phyloP scores from a whole-genome alignment of 2,113 vertebrate species.

The Campylomormyrus tamandua region DNA sequence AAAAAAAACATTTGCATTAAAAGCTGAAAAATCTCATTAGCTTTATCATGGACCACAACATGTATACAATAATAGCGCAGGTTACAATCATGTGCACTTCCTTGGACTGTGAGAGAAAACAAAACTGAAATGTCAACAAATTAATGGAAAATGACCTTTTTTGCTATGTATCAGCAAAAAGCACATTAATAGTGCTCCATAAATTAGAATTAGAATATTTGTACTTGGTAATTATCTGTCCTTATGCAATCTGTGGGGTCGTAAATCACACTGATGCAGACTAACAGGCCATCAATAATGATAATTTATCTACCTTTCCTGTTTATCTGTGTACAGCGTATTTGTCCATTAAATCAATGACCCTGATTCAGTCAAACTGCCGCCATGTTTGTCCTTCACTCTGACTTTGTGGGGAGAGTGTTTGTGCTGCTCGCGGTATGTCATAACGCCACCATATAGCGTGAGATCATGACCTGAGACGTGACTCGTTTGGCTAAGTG shows the following conservation, averaged over 20 bases:
- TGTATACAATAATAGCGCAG: not conserved
- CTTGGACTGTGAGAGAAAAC: not conserved
- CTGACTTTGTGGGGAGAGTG: not conserved
- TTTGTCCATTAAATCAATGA: not conserved
- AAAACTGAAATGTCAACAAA: not conserved
- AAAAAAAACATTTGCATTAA: not conserved
- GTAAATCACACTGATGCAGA: not conserved
- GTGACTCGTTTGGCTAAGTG: not conserved
- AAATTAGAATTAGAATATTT: constrained; percentile 7
- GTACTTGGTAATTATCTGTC: constrained; percentile 6
- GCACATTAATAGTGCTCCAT: not conserved
- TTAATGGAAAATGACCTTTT: not conserved
- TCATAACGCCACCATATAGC: not conserved
- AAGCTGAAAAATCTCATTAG: not conserved
- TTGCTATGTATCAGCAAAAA: not conserved
- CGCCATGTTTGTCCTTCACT: not conserved
- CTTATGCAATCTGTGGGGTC: not conserved
- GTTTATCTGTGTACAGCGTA: not conserved
- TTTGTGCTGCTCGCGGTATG: not conserved
- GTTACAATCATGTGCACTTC: not conserved
- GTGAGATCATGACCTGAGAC: not conserved
- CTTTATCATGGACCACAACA: not conserved
- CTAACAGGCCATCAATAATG: not conserved
- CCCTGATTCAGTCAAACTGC: not conserved
- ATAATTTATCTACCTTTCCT: not conserved